phyloP scores from a whole-genome alignment of 1,140 invertebrate species.

The Drosophila pseudoobscura region DNA sequence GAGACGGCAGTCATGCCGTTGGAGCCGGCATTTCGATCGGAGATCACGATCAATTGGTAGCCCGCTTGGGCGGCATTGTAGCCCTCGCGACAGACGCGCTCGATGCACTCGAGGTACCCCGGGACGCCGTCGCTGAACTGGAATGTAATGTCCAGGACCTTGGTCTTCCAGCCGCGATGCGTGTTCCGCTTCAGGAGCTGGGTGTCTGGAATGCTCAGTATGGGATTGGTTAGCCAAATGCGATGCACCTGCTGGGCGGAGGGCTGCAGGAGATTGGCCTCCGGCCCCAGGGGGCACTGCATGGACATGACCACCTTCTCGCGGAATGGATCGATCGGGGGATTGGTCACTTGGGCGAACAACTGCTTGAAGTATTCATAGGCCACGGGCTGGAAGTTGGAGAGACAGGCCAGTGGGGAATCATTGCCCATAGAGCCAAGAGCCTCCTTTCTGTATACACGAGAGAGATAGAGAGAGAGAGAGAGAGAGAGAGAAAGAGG shows the following conservation, averaged over 20 bases:
- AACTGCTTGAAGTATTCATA: constrained; percentile 99
- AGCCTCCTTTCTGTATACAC: constrained; percentile 94
- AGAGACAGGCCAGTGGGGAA: constrained; percentile 97
- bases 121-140: constrained; percentile 87
- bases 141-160: constrained; percentile 96
- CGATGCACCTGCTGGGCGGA: constrained; percentile 95
- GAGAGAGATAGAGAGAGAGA: no score
- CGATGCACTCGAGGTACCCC: constrained; percentile 91
- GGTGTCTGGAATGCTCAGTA: constrained; percentile 95
- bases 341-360: constrained; percentile 99
- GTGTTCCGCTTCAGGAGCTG: constrained; percentile 93
- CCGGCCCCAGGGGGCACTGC: constrained; percentile 95
- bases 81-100: constrained; percentile 92
- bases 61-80: constrained; percentile 90
- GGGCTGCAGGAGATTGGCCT: constrained; percentile 97
- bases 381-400: constrained; percentile 95
- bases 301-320: constrained; percentile 99
- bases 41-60: constrained; percentile 94
- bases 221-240: constrained; percentile 96
- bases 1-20: constrained; percentile 90
- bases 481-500: background rate
- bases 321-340: constrained; percentile 99
- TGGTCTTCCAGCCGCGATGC: constrained; percentile 96
- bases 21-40: constrained; percentile 91
- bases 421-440: constrained; percentile 99